Percentiles rank a stretch among this genome's conserved stretches.
Conservation (phyloP, 2,888 invertebrate species). For the Trachelus tabidus region DNA sequence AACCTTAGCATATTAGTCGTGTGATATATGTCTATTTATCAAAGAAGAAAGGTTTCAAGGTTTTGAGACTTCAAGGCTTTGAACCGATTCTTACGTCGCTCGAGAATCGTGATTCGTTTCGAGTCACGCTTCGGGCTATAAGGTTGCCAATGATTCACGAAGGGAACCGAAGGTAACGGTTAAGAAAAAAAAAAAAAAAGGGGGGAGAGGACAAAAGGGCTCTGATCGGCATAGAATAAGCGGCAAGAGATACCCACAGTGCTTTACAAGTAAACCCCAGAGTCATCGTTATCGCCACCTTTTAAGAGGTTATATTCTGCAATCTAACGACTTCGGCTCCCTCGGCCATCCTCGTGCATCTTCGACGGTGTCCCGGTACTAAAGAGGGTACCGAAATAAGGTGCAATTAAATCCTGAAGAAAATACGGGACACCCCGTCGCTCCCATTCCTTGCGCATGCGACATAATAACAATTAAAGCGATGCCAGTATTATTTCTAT, state of each 20-base stretch:
- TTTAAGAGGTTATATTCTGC: not conserved
- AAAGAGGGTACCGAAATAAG: not conserved
- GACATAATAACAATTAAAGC: not conserved
- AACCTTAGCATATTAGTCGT: not conserved
- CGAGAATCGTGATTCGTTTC: not conserved
- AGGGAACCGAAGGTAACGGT: not conserved
- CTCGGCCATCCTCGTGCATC: not conserved
- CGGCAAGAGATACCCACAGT: not conserved
- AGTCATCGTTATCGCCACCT: not conserved
- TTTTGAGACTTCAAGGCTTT: not conserved
- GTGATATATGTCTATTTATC: not conserved
- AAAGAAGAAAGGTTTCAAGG: not conserved
- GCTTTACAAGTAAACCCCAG: not conserved
- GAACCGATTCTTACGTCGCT: not conserved
- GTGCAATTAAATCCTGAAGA: not conserved
- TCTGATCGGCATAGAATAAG: not conserved
- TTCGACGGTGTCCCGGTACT: not conserved
- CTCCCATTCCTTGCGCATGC: not conserved
- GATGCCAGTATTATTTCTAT: not conserved
- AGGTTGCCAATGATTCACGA: not conserved
- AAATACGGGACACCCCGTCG: not conserved
- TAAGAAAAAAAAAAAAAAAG: not conserved
- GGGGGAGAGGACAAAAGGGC: not conserved
- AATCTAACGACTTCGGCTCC: not conserved
- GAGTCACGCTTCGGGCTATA: not conserved